Evolutionary conservation across 2,888 invertebrate genomes (phyloP).

Genomic region (Hemithea aestivaria): DNA sequence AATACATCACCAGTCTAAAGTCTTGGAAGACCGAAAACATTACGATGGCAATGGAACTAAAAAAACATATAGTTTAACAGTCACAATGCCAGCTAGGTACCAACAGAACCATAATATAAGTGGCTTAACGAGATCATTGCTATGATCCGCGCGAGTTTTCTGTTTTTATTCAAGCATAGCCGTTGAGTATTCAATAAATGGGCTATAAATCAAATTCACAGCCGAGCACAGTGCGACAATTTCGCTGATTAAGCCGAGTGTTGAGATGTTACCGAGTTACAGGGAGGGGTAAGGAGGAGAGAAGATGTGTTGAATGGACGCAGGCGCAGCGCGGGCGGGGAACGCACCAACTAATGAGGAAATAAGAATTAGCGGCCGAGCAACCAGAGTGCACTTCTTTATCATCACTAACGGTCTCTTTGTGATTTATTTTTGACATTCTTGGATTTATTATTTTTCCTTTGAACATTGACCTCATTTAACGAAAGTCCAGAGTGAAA

Average conservation of each 20-base stretch:
- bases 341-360: constrained; percentile 68
- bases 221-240: constrained; percentile 63
- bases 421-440: constrained; percentile 30
- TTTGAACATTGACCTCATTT: too few species aligned
- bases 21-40: too few species aligned
- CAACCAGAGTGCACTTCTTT: constrained; percentile 64
- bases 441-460: constrained; percentile 7
- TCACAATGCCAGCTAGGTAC: too few species aligned
- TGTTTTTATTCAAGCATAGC: constrained; percentile 47
- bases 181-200: constrained; percentile 65
- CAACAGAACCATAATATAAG: constrained; percentile 21
- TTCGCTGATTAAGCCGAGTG: constrained; percentile 45
- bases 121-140: constrained; percentile 36
- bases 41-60: too few species aligned
- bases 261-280: constrained; percentile 32
- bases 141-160: constrained; percentile 36
- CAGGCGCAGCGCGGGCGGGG: constrained; percentile 43
- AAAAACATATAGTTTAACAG: too few species aligned
- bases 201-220: constrained; percentile 70
- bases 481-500: too few species aligned
- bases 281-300: constrained; percentile 34
- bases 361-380: constrained; percentile 75
- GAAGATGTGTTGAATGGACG: constrained; percentile 56
- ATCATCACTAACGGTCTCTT: constrained; percentile 41
- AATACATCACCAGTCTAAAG: too few species aligned